phyloP scores from a whole-genome alignment of 2,113 vertebrate species.

The Pampusana beccarii region DNA sequence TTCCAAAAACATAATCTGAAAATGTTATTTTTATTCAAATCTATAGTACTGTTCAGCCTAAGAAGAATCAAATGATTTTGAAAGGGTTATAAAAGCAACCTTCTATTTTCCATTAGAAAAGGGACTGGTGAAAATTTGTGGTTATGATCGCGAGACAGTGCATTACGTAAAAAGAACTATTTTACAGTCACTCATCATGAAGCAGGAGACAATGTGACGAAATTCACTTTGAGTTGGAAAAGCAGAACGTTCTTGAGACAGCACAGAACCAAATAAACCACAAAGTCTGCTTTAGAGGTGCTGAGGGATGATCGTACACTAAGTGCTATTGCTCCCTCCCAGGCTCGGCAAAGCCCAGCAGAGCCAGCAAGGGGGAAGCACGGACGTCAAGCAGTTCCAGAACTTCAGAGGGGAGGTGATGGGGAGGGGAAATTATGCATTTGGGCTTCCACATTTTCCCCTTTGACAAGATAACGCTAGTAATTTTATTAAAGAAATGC shows the following conservation, averaged over 20 bases:
- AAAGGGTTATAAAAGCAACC: not conserved
- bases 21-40: not conserved
- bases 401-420: not conserved
- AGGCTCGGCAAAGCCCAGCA: not conserved
- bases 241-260: not conserved
- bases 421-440: not conserved
- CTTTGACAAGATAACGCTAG: not conserved
- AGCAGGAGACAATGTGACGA: not conserved
- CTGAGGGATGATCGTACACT: not conserved
- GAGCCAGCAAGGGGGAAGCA: not conserved
- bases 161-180: not conserved
- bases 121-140: not conserved
- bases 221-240: not conserved
- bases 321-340: rapidly evolving
- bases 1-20: not conserved
- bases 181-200: not conserved
- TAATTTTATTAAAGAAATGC: not conserved
- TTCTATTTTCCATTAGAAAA: not conserved
- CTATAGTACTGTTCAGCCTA: not conserved
- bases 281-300: not conserved
- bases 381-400: rapidly evolving
- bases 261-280: not conserved
- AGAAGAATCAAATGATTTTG: not conserved
- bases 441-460: not conserved
- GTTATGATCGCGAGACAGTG: not conserved